Conservation (phyloP, 2,797 vertebrate species). For the Acrocephalus scirpaceus region DNA sequence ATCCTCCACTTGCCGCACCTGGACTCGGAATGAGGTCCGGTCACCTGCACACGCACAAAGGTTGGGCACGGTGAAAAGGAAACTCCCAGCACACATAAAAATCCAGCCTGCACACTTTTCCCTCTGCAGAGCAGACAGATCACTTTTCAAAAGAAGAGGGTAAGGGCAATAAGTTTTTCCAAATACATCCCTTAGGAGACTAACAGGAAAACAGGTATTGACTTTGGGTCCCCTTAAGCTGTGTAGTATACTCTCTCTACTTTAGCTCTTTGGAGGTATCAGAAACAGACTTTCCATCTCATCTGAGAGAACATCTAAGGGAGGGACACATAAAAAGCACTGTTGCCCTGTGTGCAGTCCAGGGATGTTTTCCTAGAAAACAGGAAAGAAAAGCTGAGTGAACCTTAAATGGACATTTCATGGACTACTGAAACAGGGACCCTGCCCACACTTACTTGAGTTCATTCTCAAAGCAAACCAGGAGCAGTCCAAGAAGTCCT, state of each 20-base stretch:
- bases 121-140: not conserved
- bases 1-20: conserved; percentile 97
- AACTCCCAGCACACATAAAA: not conserved
- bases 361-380: not conserved
- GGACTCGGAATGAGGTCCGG: conserved; percentile 84
- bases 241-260: not conserved
- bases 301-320: not conserved
- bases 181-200: not conserved
- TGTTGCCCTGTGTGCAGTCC: not conserved
- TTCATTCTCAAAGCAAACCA: not conserved
- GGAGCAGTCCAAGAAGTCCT: not conserved
- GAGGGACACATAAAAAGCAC: not conserved
- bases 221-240: not conserved
- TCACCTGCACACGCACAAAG: conserved; percentile 79
- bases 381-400: not conserved
- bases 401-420: not conserved
- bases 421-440: not conserved
- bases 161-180: not conserved
- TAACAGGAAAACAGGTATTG: not conserved
- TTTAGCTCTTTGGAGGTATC: not conserved
- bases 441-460: not conserved
- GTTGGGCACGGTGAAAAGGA: not conserved
- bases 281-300: not conserved
- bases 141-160: not conserved
- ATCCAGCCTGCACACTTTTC: rapidly evolving